Evolutionary conservation across 2,797 vertebrate genomes (phyloP).

Genomic region (Chelmon rostratus): DNA sequence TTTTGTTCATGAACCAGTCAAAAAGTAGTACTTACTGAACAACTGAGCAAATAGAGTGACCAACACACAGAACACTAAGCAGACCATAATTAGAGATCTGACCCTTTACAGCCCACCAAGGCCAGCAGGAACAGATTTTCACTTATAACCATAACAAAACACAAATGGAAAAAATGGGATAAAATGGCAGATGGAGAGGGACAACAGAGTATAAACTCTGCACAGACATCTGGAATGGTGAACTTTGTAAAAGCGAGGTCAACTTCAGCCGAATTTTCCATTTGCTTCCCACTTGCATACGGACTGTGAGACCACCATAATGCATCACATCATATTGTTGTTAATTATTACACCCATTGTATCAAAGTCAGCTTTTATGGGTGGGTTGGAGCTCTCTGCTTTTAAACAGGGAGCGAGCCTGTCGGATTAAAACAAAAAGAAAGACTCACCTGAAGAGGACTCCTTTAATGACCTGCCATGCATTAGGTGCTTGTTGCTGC

Average conservation of each 20-base stretch:
- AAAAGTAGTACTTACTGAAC: not conserved
- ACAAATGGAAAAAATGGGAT: not conserved
- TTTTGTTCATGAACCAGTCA: not conserved
- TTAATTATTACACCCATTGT: constrained; percentile 8
- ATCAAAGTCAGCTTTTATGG: not conserved
- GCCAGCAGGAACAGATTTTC: not conserved
- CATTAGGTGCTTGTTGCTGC: constrained; percentile 86
- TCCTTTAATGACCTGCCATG: constrained; percentile 96
- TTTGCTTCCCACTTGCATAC: not conserved
- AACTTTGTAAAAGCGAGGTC: not conserved
- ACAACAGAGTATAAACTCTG: not conserved
- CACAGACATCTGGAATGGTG: not conserved
- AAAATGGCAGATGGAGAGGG: not conserved
- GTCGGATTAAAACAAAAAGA: constrained; percentile 10
- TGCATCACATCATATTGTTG: not conserved
- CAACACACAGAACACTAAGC: not conserved
- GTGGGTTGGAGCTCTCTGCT: not conserved
- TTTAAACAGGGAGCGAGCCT: not conserved
- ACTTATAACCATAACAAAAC: not conserved
- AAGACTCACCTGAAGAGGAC: constrained; percentile 91
- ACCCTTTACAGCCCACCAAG: not conserved
- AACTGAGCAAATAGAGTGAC: not conserved
- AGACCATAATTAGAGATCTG: not conserved
- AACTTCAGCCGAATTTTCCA: not conserved
- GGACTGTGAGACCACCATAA: constrained; percentile 13